phyloP scores from a whole-genome alignment of 2,797 vertebrate genomes.

The Rhinogobio ventralis region DNA sequence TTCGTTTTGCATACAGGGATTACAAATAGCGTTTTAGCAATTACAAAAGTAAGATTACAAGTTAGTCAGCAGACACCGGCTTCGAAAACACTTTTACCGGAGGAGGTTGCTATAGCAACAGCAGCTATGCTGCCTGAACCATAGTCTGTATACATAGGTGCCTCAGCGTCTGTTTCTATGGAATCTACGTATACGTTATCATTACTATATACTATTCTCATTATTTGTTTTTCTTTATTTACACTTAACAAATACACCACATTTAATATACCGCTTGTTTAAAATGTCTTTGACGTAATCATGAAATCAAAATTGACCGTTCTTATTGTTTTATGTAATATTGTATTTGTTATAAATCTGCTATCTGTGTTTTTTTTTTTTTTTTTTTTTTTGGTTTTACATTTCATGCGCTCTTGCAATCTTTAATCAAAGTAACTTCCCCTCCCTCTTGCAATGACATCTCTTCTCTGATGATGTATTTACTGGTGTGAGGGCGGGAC shows the following conservation, averaged over 20 bases:
- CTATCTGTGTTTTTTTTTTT: too few species aligned
- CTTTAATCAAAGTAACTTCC: not conserved
- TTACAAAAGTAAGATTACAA: not conserved
- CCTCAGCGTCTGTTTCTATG: not conserved
- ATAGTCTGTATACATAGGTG: not conserved
- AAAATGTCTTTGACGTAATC: not conserved
- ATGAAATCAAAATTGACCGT: too few species aligned
- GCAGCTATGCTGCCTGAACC: not conserved
- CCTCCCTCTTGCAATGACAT: not conserved
- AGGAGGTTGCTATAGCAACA: slow-evolving; percentile 17
- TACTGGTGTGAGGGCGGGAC: not conserved
- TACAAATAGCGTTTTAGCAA: not conserved
- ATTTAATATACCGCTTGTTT: not conserved
- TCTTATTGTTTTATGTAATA: too few species aligned
- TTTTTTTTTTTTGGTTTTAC: too few species aligned
- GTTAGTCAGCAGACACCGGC: not conserved
- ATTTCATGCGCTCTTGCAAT: not conserved
- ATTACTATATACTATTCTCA: too few species aligned
- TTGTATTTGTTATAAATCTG: too few species aligned
- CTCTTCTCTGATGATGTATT: not conserved
- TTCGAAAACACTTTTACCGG: not conserved
- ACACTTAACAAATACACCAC: not conserved
- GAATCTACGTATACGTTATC: too few species aligned
- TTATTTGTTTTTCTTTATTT: not conserved
- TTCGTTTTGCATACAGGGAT: not conserved